phyloP scores from a whole-genome alignment of 2,113 vertebrate genomes.

The Gymnocephalus cernua region DNA sequence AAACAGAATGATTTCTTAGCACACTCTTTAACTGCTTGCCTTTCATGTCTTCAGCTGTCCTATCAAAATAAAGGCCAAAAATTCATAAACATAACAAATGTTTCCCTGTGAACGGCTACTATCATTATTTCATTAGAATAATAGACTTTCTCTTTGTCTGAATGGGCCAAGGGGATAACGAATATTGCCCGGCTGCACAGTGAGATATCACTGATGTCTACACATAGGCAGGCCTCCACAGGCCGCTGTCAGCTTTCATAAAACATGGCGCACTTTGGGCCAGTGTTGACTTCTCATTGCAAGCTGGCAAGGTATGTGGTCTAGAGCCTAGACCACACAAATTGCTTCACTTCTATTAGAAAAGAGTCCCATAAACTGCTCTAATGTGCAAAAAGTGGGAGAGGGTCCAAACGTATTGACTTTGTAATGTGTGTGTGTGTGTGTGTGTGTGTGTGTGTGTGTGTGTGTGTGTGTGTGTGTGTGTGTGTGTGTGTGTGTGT shows the following conservation, averaged over 20 bases:
- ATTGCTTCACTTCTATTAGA: constrained; percentile 48
- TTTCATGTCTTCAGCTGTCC: no score
- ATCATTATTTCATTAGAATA: constrained; percentile 52
- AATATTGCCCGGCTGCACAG: constrained; percentile 48
- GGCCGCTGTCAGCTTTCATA: constrained; percentile 64
- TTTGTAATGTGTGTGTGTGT: constrained; percentile 7
- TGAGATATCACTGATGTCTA: constrained; percentile 53
- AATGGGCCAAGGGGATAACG: constrained; percentile 23
- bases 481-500: neutral
- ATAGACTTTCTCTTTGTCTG: constrained; percentile 27
- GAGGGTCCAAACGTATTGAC: neutral
- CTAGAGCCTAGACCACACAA: constrained; percentile 25
- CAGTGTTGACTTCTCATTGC: constrained; percentile 32
- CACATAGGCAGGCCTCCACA: constrained; percentile 41
- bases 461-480: neutral
- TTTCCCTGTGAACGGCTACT: constrained; percentile 13
- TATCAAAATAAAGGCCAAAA: no score
- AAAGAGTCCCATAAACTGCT: constrained; percentile 33
- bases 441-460: constrained; percentile 1
- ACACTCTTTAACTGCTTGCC: no score
- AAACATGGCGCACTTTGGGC: constrained; percentile 51
- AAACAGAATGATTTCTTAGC: no score
- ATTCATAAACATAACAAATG: constrained; percentile 25
- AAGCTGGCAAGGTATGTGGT: constrained; percentile 5
- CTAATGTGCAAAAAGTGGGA: constrained; percentile 20